phyloP scores from a whole-genome alignment of 1,140 invertebrate species.

The Fopius arisanus region DNA sequence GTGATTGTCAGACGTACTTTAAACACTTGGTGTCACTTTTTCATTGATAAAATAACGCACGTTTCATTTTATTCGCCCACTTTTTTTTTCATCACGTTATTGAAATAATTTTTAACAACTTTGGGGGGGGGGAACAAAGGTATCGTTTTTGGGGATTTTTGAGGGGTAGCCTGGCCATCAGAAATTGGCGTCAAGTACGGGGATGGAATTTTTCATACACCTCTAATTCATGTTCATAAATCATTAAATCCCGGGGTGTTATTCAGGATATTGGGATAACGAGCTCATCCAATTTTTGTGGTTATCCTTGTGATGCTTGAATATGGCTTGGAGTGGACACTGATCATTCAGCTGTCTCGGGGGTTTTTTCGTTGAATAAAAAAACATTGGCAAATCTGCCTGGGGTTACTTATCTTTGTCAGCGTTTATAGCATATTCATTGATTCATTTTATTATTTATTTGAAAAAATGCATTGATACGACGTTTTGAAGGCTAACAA shows the following conservation, averaged over 20 bases:
- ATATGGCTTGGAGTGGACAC: neutral
- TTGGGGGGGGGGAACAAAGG: too few species aligned
- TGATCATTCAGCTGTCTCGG: slow-evolving; percentile 19
- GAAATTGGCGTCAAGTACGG: neutral
- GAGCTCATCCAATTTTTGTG: neutral
- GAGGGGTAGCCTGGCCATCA: too few species aligned
- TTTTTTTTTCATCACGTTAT: too few species aligned
- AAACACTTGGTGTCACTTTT: neutral
- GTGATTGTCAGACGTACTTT: neutral
- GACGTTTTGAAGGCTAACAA: neutral
- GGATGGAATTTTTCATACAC: neutral
- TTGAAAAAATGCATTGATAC: neutral
- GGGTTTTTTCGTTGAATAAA: slow-evolving; percentile 1
- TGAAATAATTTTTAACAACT: too few species aligned
- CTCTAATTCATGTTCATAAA: neutral
- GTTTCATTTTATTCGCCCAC: too few species aligned
- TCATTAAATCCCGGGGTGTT: neutral
- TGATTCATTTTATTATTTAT: slow-evolving; percentile 8
- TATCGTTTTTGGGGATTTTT: too few species aligned
- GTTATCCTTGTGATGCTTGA: slow-evolving; percentile 4
- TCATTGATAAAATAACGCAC: neutral
- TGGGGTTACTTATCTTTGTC: slow-evolving; percentile 12
- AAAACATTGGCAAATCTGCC: slow-evolving; percentile 6
- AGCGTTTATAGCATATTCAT: slow-evolving; percentile 1
- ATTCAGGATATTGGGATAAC: neutral